A percentile compares a stretch with the other conserved stretches of the same genome.
Conservation (phyloP, 2,888 invertebrate genomes). For the Agrypnus murinus region DNA sequence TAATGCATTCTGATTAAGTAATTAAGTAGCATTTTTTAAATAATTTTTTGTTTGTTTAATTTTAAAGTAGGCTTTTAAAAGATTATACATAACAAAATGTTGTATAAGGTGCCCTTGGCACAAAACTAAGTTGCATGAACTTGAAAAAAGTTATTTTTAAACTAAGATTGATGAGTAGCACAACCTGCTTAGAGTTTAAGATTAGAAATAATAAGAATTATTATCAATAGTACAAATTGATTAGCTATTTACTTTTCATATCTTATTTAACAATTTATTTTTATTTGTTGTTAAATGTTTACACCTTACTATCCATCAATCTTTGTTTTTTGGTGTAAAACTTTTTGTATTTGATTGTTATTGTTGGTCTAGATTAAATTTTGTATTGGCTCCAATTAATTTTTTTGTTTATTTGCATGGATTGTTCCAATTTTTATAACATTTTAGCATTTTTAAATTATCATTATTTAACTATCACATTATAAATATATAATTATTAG, state of each 20-base stretch:
- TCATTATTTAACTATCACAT: not conserved
- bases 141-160: constrained; percentile 18
- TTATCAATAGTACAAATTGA: too few species aligned
- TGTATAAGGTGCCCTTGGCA: constrained; percentile 19
- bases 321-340: not conserved
- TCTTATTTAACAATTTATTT: too few species aligned
- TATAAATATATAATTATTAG: not conserved
- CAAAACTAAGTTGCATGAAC: constrained; percentile 4
- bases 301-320: not conserved
- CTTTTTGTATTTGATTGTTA: not conserved
- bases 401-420: constrained; percentile 19
- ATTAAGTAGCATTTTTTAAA: too few species aligned
- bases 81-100: constrained; percentile 3
- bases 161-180: constrained; percentile 15
- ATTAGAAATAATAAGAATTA: too few species aligned
- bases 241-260: too few species aligned
- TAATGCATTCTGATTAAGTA: too few species aligned
- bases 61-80: constrained; percentile 2
- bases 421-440: not conserved
- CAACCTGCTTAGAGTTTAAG: too few species aligned
- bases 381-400: not conserved
- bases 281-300: too few species aligned
- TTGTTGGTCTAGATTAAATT: not conserved
- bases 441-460: not conserved
- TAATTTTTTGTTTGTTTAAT: too few species aligned